Base-by-base conservation (phyloP, 2,113 vertebrate genomes). In the Pithys albifrons region DNA sequence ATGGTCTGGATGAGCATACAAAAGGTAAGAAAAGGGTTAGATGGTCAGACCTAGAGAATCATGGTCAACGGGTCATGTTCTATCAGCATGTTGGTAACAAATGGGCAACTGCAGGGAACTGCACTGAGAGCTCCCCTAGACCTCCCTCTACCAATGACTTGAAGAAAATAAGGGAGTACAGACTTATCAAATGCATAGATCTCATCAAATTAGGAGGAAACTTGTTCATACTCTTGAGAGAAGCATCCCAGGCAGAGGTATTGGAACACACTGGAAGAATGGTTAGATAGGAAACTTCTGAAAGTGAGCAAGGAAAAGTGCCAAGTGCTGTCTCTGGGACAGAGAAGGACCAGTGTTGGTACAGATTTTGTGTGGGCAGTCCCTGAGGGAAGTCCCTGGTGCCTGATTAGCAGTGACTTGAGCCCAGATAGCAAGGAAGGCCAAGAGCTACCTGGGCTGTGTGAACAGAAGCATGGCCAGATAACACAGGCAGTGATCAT, bases 31-130 rank as follows among this genome's bases (percentile, higher is more conserved):
- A 51, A 45, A 12, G 14, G 3, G 2, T 35, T 92, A 51, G 13
- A 35, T 14, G 7, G 16, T 57, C 33, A 55, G 28, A 31, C 23
- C 2, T 31, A 11, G 71, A 72, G 6, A 16, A 3, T 41, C 43
- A n/a, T 7, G 3, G 14, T 62, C 39, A 46, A 27, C n/a, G 18
- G 11, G 3, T 52, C 1, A 0, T 55, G 19, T 15, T 76, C n/a
- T 46, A 14, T 39, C 39, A 35, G 20, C 0, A 0, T 25, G 22
- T 41, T 1, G 0, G 31, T 41, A 69, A 58, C 13, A 64, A 73
- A 25, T 9, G 22, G 14, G 19, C 2, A 73, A 3, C 28, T 65
- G 22, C 52, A 57, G 7, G 4, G 18, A 4, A 20, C 10, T 58
- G 10, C 14, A 4, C 10, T 19, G 31, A 10, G 11, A 70, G 5